Evolutionary conservation across 2,888 invertebrate species (phyloP), one percentile per base, ranked within the genome.

Genomic region (Epinotia bilunana): DNA sequence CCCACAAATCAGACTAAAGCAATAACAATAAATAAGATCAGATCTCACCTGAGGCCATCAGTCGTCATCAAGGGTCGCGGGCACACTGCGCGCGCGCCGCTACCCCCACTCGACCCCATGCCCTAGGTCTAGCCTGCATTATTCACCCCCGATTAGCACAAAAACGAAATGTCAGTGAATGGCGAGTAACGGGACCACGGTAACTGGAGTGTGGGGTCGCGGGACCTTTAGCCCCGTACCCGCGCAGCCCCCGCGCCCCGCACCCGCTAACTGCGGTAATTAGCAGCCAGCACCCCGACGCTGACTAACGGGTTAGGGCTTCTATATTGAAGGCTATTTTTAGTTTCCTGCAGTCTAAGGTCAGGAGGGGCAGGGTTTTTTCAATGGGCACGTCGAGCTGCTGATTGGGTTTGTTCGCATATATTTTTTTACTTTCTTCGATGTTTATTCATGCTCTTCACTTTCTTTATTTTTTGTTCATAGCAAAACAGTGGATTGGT

Each of bases 31-130:
- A 76, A 63, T 63, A 70, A 72, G 55, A 72, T 23, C 67, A 71
- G 69, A 74, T 70, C 90, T 91, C 87, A 90, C 91, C 90, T 77
- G 81, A 75, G 80, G 87, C 88, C 90, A 90, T 90, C 83, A 77
- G 72, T 62, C 68, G 69, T 69, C 69, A 69, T 69, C 58, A 63
- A 65, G 77, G 78, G 79, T 78, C 75, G 80, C 74, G 73, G 71
- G 76, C 71, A 67, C 73, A 73, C 80, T 81, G 80, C 79, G 80
- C 79, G 73, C 62, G 80, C 80, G 80, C 80, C 74, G 67, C 76
- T 73, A 64, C 72, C 65, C 76, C 75, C 79, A 69, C 81, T 80
- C 81, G 63, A 74, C 81, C 80, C 76, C 63, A 70, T 65, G 58
- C 75, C 76, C 69, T 69, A 69, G 57, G 81, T 81, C 83, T 84